These are phyloP conservation scores for Sphaerophoria taeniata DNA, from an alignment of 2,888 invertebrate genomes.

Conservation along the genomic window DNA sequence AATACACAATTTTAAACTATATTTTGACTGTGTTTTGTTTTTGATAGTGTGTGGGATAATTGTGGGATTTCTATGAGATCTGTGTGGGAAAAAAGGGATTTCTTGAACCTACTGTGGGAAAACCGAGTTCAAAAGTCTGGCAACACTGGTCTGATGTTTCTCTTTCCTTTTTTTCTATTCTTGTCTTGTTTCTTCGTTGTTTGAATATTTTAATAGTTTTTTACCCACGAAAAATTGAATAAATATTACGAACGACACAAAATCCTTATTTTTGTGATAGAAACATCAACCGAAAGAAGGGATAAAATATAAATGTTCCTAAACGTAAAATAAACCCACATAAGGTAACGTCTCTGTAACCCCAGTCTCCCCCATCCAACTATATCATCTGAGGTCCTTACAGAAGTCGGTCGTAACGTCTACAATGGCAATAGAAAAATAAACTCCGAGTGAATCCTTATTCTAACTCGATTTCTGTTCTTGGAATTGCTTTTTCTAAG, in stretches of 20 bases:
- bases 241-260: conserved; percentile 30
- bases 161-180: neutral
- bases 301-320: conserved; percentile 17
- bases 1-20: too few relatives aligned
- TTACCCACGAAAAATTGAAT: conserved; percentile 40
- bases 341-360: neutral
- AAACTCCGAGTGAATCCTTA: conserved; percentile 35
- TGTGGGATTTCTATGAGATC: too few relatives aligned
- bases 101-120: too few relatives aligned
- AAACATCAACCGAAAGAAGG: neutral
- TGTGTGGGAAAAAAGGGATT: too few relatives aligned
- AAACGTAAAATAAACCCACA: conserved; percentile 4
- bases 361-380: neutral
- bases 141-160: too few relatives aligned
- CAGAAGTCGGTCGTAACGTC: neutral
- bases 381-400: neutral
- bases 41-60: too few relatives aligned
- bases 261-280: conserved; percentile 11
- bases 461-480: conserved; percentile 46
- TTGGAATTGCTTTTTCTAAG: conserved; percentile 39
- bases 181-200: neutral
- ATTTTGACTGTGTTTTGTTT: too few relatives aligned
- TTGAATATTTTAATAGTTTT: neutral
- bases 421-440: conserved; percentile 27
- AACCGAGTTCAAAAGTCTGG: too few relatives aligned